Conservation (phyloP, 2,113 vertebrate species). For the Axis porcinus region DNA sequence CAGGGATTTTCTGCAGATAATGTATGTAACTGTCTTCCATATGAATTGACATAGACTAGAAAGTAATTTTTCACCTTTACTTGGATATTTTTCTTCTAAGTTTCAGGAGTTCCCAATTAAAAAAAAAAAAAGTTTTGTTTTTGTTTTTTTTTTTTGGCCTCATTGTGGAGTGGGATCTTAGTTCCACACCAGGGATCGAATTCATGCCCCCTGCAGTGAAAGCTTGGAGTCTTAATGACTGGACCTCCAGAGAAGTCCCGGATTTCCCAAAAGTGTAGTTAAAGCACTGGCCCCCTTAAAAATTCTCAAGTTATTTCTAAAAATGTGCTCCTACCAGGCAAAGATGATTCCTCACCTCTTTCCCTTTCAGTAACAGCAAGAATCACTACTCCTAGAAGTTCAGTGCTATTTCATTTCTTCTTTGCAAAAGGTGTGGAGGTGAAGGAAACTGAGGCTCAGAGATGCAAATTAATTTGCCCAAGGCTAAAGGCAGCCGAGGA, state of each 20-base stretch:
- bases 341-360: neutral
- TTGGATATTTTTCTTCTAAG: neutral
- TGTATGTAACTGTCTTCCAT: neutral
- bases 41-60: neutral
- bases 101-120: neutral
- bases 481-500: neutral
- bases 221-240: accelerated
- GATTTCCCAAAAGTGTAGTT: neutral
- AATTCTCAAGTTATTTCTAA: neutral
- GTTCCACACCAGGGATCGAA: neutral
- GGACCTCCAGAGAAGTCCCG: neutral
- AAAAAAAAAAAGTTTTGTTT: neutral
- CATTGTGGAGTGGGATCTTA: neutral
- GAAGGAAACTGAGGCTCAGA: neutral
- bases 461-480: neutral
- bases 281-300: neutral
- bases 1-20: neutral
- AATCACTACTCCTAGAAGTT: neutral
- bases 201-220: neutral
- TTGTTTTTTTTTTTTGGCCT: neutral
- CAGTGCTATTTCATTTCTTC: neutral
- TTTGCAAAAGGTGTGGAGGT: neutral
- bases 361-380: neutral
- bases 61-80: neutral
- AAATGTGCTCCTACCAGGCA: neutral